Base-by-base conservation (phyloP, 2,797 vertebrate genomes). In the Trachurus trachurus region DNA sequence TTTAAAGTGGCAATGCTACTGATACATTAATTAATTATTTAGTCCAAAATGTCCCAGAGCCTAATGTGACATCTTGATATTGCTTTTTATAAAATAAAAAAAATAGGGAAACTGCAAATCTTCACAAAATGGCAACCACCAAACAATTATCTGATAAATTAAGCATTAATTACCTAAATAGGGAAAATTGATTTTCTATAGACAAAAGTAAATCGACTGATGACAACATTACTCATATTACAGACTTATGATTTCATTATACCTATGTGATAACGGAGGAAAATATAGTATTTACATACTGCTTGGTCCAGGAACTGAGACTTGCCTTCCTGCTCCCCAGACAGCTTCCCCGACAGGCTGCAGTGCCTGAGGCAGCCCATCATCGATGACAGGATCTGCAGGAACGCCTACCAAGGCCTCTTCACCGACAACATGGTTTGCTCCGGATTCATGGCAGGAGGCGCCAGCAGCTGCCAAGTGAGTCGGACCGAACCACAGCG, bases 351-450 rank as follows among this genome's bases (percentile, higher is more conserved):
- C 10, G 80, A 90, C 64, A 87, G 72, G 37, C 88, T 95, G 71
- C 92, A 93, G 87, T 93, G 94, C 71, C 85, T 95, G 84, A 89
- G 80, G 70, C 93, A 95, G 86, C 93, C 93, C 69, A 94, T 94
- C 80, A 90, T 94, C 17, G 87, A 94, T 52, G 88, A 93, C 67
- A 71, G 79, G 42, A 81, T 90, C 86, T 95, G 94, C 87, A 82
- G 42, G 70, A 90, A 80, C 40, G 90, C 93, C 71, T 93, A 94
- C 78, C 81, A 92, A 66, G 63, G 88, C 70, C 76, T 91, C 76
- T 50, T 94, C 80, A 95, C 91, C 0, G 75, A 91, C 5, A 95
- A 93, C 92, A 94, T 94, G 93, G 15, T 94, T 31, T 94, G 91
- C 80, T 91, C 93, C 0, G 93, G 92, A 37, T 93, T 94, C 81